Evolutionary conservation across 2,888 invertebrate genomes (phyloP).

Genomic region (Melanostoma mellinum): DNA sequence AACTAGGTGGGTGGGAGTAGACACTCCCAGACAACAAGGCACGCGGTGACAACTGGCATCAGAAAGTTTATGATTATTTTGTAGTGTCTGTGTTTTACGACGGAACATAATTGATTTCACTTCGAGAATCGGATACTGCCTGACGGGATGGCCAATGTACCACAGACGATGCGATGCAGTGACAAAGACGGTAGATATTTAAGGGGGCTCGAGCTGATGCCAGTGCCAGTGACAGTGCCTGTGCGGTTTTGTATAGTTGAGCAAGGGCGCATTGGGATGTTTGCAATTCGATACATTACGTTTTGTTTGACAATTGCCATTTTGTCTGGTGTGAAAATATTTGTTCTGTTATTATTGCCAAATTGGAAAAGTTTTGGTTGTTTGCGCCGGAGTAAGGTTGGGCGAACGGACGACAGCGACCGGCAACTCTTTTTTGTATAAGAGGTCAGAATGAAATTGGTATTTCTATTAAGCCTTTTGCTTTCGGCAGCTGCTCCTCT

Average conservation of each 20-base stretch:
- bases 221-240: neutral
- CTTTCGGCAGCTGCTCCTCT: conserved; percentile 62
- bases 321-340: conserved; percentile 69
- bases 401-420: neutral
- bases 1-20: conserved; percentile 7
- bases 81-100: conserved; percentile 64
- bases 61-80: conserved; percentile 66
- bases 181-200: neutral
- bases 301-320: conserved; percentile 67
- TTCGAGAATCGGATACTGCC: conserved; percentile 38
- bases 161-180: conserved; percentile 40
- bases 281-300: conserved; percentile 63
- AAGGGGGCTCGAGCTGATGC: neutral
- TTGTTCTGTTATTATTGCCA: conserved; percentile 71
- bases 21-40: conserved; percentile 36
- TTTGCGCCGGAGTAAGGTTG: conserved; percentile 26
- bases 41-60: conserved; percentile 60
- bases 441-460: conserved; percentile 57
- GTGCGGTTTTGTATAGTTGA: conserved; percentile 26
- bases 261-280: conserved; percentile 32
- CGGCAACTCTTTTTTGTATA: conserved; percentile 32
- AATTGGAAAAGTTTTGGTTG: conserved; percentile 69
- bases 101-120: conserved; percentile 66
- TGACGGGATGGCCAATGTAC: conserved; percentile 23
- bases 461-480: conserved; percentile 71